Conservation (phyloP, 2,113 vertebrate genomes). For the Chionodraco myersi region DNA sequence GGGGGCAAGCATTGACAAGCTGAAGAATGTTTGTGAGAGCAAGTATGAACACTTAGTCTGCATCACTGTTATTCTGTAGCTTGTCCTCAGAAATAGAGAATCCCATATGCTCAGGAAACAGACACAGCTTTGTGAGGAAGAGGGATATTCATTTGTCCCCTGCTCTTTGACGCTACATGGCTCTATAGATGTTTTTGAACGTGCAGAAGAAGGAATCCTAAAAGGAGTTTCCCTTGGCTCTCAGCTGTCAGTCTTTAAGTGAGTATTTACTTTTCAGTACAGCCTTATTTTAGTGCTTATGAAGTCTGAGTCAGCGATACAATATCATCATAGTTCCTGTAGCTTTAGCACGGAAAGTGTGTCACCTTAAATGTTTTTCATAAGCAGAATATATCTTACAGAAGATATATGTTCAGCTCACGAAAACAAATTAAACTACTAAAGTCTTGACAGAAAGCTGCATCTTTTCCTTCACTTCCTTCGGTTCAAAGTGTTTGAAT, state of each 20-base stretch:
- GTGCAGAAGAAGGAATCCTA: slow-evolving; percentile 25
- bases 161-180: slow-evolving; percentile 8
- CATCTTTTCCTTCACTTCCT: background rate
- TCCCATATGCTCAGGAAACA: slow-evolving; percentile 28
- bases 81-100: slow-evolving; percentile 23
- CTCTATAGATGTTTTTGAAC: slow-evolving; percentile 37
- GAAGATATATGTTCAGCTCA: slow-evolving; percentile 4
- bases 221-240: slow-evolving; percentile 41
- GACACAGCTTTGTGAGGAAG: slow-evolving; percentile 27
- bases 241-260: slow-evolving; percentile 41
- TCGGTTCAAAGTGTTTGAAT: slow-evolving; percentile 11
- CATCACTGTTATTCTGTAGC: background rate
- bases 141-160: slow-evolving; percentile 38
- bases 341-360: slow-evolving; percentile 1
- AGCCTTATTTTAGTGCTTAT: slow-evolving; percentile 1
- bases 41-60: slow-evolving; percentile 25
- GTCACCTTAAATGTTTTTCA: slow-evolving; percentile 6
- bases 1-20: slow-evolving; percentile 73
- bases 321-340: slow-evolving; percentile 1
- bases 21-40: slow-evolving; percentile 71
- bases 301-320: slow-evolving; percentile 8
- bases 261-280: slow-evolving; percentile 62
- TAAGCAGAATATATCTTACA: slow-evolving; percentile 5
- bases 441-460: slow-evolving; percentile 5
- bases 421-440: slow-evolving; percentile 13